Base-by-base conservation (phyloP, 2,888 invertebrate genomes). In the Diarsia brunnea region DNA sequence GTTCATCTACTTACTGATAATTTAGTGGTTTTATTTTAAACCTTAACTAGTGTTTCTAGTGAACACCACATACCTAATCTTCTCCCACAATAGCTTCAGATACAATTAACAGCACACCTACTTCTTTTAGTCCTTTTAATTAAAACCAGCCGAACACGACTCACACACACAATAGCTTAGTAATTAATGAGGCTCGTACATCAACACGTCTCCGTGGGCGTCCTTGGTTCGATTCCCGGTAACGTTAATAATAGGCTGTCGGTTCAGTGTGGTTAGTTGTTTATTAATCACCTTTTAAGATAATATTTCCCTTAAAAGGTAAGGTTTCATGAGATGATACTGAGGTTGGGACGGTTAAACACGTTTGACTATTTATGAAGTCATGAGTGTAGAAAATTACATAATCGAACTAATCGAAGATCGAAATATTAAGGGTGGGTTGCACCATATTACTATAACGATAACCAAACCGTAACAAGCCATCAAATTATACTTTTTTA, bases 161-260 rank as follows among this genome's bases (percentile, higher is more conserved):
- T 11, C 61, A 64, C 55, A 84, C 84, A 85, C n/a, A 70, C 61
- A 65, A 71, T 82, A 47, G 67, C 68, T 68, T 27, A 51, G 73
- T 85, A 77, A 85, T 85, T 84, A 86, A 85, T 85, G 85, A 66
- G 27, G 0, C 65, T 60, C 67, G 67, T 85, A 69, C 72, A 67
- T 84, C 86, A 87, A 73, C 73, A 71, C 76, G 84, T 79, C 79
- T 73, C 60, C 60, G 85, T 85, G 86, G 86, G 85, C 82, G 88
- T 84, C 88, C 88, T 88, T 88, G 88, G 82, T 86, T 88, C 81
- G 79, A 79, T 86, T 86, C 88, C 88, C 78, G 78, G 87, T 75
- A 79, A 72, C 70, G 75, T 78, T 84, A 85, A 84, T 86, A 73
- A 76, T 84, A 76, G 84, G 68, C 70, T 81, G 86, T 84, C 78